Evolutionary conservation across 1,140 invertebrate species (phyloP), one percentile per base, ranked within the genome.

Genomic region (Chionoecetes opilio): DNA sequence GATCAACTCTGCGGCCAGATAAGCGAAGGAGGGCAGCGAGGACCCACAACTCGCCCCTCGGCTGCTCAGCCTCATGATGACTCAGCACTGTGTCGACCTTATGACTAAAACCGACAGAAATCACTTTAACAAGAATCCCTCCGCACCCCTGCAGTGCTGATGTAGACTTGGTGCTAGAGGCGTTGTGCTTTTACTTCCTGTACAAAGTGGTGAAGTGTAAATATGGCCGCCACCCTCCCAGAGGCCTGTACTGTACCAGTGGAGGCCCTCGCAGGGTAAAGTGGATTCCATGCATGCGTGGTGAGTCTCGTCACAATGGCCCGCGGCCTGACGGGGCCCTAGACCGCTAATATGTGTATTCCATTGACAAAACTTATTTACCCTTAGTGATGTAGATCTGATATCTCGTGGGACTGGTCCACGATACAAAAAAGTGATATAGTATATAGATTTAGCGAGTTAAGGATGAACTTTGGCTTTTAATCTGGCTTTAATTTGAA

Each of bases 401-500:
- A 95, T 75, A 95, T 41, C n/a, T 75, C 9, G 90, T 91, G 94
- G 90, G 82, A 32, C 87, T 53, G 35, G 75, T 95, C 90, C 90
- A 95, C 94, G 31, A 34, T 87, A 95, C 94, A 92, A 92, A 91
- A 92, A 17, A 63, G 94, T 95, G 94, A 95, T 95, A 95, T 95
- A 95, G 94, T 92, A 92, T 91, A 92, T 95, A 95, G 90, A 92
- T 63, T 35, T 92, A 86, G 75, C 35, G 53, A 32, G 21, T 37
- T 92, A 95, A 92, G 90, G 41, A 87, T 88, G 85, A 32, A 87
- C 85, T 92, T 92, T 53, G 6, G 82, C 89, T 92, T 95, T 31
- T 88, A 91, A 95, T 95, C 82, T 95, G 94, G 94, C 94, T 95
- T 95, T 95, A 95, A 95, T 92, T 95, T 46, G 41, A 87, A 85